Base-by-base conservation (phyloP, 2,113 vertebrate genomes). In the Alethe castanea region DNA sequence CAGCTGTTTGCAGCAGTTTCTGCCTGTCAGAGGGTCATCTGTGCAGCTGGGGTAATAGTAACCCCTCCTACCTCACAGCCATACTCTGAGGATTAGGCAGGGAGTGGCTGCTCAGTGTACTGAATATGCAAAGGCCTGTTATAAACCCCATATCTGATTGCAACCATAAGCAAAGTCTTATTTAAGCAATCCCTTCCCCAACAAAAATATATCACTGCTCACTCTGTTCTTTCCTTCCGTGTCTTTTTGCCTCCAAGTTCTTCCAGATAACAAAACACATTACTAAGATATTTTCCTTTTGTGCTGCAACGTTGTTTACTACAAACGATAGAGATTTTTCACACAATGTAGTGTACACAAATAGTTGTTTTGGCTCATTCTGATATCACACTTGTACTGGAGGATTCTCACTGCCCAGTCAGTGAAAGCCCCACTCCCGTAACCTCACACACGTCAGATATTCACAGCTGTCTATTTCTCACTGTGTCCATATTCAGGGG, bases 91-190 rank as follows among this genome's bases (percentile, higher is more conserved):
- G 85, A 88, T 92, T 90, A 93, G 29, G 66, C 76, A 95, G 79
- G 86, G 82, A 81, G 88, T 50, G 82, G 91, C 67, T 72, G 81
- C 62, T 72, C 71, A 69, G 45, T 9, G 64, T 29, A 67, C 50
- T 86, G 90, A 90, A 95, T 93, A 92, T 73, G 71, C 82, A 95
- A 92, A 95, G 66, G 50, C 70, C 79, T 94, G 42, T 74, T 93
- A 86, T 6, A 93, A 94, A 88, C 59, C 40, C 35, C 8, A 1
- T 79, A 88, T 76, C 71, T 80, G 71, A 93, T 57, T 83, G 80
- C 71, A 90, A 87, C 48, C 10, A 3, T 57, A 95, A 74, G 69
- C 73, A 50, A 81, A 89, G 59, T 72, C 57, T 85, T 91, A 65
- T 57, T 79, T 78, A 92, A 94, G 85, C 90, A 93, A 95, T 76